Percentiles rank a stretch among this genome's conserved stretches.
These are phyloP conservation scores for Carterocephalus palaemon DNA, from an alignment of 2,888 invertebrate species.

Conservation along the genomic window DNA sequence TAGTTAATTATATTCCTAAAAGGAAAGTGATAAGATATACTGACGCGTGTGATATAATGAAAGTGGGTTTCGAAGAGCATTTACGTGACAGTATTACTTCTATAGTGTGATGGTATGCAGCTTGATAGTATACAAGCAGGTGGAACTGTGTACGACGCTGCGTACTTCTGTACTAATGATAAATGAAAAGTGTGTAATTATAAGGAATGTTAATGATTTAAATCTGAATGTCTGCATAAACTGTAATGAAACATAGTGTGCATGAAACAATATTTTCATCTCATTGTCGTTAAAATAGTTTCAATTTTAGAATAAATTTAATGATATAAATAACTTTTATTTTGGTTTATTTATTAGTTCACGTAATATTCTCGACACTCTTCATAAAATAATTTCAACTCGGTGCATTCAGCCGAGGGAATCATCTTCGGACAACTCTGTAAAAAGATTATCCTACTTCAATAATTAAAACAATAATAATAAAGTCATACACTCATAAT, in stretches of 20 bases:
- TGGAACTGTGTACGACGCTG: slow-evolving; percentile 29
- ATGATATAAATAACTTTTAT: slow-evolving; percentile 38
- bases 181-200: slow-evolving; percentile 53
- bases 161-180: slow-evolving; percentile 49
- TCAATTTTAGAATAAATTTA: slow-evolving; percentile 52
- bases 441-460: slow-evolving; percentile 36
- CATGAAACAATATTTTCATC: slow-evolving; percentile 46
- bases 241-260: slow-evolving; percentile 43
- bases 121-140: slow-evolving; percentile 34
- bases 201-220: slow-evolving; percentile 48
- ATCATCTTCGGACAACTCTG: slow-evolving; percentile 56
- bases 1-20: slow-evolving; percentile 62
- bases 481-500: background rate
- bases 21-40: slow-evolving; percentile 72
- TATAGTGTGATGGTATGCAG: slow-evolving; percentile 56
- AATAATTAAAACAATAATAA: background rate
- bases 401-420: slow-evolving; percentile 40
- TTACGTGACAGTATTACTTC: slow-evolving; percentile 75
- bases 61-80: slow-evolving; percentile 60
- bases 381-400: slow-evolving; percentile 46
- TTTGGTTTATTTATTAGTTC: slow-evolving; percentile 26
- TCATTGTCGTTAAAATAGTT: slow-evolving; percentile 43
- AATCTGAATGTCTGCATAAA: slow-evolving; percentile 49
- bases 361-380: slow-evolving; percentile 49
- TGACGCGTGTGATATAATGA: slow-evolving; percentile 67